phyloP scores from a whole-genome alignment of 1,140 invertebrate species.

The Drosophila rhopaloa region DNA sequence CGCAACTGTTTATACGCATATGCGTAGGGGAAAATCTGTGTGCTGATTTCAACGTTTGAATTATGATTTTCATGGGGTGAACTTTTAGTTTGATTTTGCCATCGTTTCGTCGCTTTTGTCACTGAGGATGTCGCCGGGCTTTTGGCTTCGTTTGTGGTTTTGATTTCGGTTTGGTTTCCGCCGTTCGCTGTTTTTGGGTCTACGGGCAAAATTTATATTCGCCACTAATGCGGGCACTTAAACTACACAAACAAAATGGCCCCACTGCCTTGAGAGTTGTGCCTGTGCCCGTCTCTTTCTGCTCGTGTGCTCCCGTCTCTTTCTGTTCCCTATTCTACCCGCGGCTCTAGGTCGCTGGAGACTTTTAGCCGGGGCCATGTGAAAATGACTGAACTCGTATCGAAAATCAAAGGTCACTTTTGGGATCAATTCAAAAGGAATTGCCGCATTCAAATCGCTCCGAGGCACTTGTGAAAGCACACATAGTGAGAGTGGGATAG shows the following conservation, averaged over 20 bases:
- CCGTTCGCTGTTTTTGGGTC: constrained; percentile 38
- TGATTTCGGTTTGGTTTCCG: constrained; percentile 23
- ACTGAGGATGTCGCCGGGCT: constrained; percentile 32
- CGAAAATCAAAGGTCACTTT: constrained; percentile 83
- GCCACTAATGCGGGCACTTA: constrained; percentile 81
- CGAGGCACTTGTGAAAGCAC: constrained; percentile 71
- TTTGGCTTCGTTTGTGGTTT: constrained; percentile 16
- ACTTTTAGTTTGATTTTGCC: constrained; percentile 80
- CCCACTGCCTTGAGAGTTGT: constrained; percentile 24
- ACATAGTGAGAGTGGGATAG: background rate
- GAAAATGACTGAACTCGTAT: constrained; percentile 81
- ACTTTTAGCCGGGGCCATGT: constrained; percentile 74
- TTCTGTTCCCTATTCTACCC: background rate
- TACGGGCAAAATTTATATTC: constrained; percentile 78
- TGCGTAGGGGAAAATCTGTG: constrained; percentile 61
- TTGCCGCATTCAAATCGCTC: constrained; percentile 82
- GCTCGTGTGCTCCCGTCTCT: background rate
- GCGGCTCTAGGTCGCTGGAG: constrained; percentile 54
- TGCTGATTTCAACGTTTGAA: constrained; percentile 76
- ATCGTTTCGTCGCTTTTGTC: constrained; percentile 73
- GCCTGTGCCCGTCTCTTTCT: constrained; percentile 3
- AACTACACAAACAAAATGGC: constrained; percentile 79
- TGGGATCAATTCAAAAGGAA: constrained; percentile 83
- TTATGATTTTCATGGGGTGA: constrained; percentile 80
- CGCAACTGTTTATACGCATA: constrained; percentile 20